Evolutionary conservation across 2,113 vertebrate species (phyloP).

Genomic region (Toxostoma redivivum): DNA sequence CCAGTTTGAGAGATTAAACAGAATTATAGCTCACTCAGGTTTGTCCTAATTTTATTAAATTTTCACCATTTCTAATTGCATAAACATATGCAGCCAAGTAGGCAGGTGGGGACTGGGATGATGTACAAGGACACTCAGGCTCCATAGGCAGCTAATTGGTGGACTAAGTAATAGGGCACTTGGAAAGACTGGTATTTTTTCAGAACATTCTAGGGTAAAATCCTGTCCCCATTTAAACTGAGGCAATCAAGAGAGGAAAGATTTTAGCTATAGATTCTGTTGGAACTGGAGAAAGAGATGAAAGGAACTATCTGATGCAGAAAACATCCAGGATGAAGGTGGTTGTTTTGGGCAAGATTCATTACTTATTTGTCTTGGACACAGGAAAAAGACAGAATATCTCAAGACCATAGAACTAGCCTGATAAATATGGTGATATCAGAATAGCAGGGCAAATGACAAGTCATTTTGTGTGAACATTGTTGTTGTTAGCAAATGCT

Average conservation of each 20-base stretch:
- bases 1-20: conserved; percentile 41
- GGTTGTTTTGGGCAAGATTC: neutral
- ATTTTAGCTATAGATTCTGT: neutral
- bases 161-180: conserved; percentile 25
- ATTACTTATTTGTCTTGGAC: neutral
- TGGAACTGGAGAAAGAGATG: neutral
- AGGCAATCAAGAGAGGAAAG: neutral
- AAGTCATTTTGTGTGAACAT: neutral
- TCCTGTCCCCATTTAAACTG: conserved; percentile 4
- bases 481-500: neutral
- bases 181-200: conserved; percentile 22
- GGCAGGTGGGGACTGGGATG: conserved; percentile 30
- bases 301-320: neutral
- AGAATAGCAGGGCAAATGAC: neutral
- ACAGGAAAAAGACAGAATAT: neutral
- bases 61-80: conserved; percentile 50
- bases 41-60: conserved; percentile 53
- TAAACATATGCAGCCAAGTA: conserved; percentile 54
- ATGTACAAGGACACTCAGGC: conserved; percentile 33
- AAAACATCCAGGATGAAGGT: neutral
- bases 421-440: neutral
- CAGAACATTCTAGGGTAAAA: conserved; percentile 9
- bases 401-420: neutral
- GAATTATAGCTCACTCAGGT: conserved; percentile 35
- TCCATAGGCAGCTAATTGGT: conserved; percentile 24